These are phyloP conservation scores for Lichenostomus cassidix DNA, from an alignment of 2,113 vertebrate species.

Conservation along the genomic window DNA sequence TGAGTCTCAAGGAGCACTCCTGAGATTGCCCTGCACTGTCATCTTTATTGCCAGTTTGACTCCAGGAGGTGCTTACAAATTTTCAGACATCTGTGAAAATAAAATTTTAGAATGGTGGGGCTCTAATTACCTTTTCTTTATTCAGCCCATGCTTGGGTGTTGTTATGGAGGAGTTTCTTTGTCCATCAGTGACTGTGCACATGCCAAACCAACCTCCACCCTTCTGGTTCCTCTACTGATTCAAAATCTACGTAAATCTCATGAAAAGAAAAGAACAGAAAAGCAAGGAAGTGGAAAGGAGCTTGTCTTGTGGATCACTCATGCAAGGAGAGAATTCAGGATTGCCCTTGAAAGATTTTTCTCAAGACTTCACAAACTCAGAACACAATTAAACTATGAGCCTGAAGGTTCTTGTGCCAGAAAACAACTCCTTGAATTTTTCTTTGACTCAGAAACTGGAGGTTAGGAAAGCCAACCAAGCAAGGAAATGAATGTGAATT, in stretches of 20 bases:
- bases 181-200: background rate
- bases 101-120: background rate
- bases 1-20: background rate
- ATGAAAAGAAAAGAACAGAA: background rate
- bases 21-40: background rate
- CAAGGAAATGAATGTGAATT: background rate
- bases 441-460: background rate
- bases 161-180: background rate
- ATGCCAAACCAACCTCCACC: background rate
- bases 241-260: background rate
- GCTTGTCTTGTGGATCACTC: background rate
- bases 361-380: background rate
- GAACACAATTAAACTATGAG: background rate
- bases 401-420: background rate
- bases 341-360: background rate
- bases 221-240: background rate
- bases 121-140: background rate
- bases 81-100: background rate
- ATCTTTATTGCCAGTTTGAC: background rate
- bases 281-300: background rate
- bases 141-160: background rate
- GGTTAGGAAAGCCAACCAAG: background rate
- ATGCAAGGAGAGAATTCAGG: background rate
- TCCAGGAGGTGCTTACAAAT: fast-evolving
- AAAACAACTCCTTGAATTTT: background rate